Percentiles rank a stretch among this genome's conserved stretches.
Evolutionary conservation across 2,888 invertebrate species (phyloP).

Genomic region (Rhorus exstirpatorius): DNA sequence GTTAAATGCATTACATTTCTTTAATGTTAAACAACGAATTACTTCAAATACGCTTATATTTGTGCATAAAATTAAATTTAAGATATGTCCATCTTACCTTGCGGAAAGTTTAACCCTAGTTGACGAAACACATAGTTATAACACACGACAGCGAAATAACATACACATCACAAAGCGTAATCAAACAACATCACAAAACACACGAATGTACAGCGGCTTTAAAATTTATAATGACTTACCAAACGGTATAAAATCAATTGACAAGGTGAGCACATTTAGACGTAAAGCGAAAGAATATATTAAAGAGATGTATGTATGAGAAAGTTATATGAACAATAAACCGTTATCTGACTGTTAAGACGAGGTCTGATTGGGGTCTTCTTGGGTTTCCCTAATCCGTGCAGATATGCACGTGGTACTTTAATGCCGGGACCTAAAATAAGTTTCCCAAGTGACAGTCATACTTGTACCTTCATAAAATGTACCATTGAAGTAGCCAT

Average conservation of each 20-base stretch:
- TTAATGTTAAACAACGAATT: conserved; percentile 46
- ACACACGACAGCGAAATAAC: conserved; percentile 42
- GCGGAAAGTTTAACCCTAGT: conserved; percentile 43
- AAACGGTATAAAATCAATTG: conserved; percentile 46
- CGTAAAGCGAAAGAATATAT: conserved; percentile 29
- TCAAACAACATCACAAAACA: conserved; percentile 28
- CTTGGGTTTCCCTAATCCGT: conserved; percentile 9
- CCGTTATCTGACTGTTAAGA: neutral
- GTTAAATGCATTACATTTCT: conserved; percentile 15
- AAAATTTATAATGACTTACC: conserved; percentile 57
- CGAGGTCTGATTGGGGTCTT: neutral
- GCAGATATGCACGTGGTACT: too few species aligned
- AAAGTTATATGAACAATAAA: conserved; percentile 14
- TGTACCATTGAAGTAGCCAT: conserved; percentile 21
- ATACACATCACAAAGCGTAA: conserved; percentile 46
- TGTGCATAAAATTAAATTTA: conserved; percentile 48
- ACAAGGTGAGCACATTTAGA: conserved; percentile 38
- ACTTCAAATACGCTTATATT: conserved; percentile 33
- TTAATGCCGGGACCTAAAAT: neutral
- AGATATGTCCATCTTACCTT: conserved; percentile 40
- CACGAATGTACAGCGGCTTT: conserved; percentile 49
- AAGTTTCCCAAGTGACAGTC: neutral
- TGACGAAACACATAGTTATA: conserved; percentile 40
- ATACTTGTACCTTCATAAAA: neutral
- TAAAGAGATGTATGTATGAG: conserved; percentile 45